A percentile compares a stretch with the other conserved stretches of the same genome.
Conservation (phyloP, 2,797 vertebrate species). For the Halcyon badia region DNA sequence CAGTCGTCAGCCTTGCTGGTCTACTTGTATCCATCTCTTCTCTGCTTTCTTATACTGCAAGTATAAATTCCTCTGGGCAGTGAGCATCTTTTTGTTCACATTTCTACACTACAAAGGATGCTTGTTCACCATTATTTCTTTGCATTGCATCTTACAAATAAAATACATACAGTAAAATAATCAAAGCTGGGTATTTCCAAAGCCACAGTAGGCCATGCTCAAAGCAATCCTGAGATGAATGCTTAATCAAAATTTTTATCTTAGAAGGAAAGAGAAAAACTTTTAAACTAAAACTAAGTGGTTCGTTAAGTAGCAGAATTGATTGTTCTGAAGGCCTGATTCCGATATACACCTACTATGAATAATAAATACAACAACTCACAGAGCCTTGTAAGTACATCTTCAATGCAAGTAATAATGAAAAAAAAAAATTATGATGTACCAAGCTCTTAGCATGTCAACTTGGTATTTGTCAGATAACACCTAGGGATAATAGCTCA, state of each 20-base stretch:
- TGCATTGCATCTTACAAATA: not conserved
- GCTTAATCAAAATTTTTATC: not conserved
- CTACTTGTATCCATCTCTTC: not conserved
- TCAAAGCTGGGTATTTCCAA: not conserved
- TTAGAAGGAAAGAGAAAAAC: not conserved
- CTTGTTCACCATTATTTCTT: not conserved
- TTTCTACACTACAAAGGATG: not conserved
- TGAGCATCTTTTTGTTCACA: not conserved
- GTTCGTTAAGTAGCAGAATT: not conserved
- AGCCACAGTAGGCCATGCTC: not conserved
- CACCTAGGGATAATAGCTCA: not conserved
- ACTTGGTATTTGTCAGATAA: not conserved
- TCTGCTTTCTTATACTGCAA: not conserved
- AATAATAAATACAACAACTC: not conserved
- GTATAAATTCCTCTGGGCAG: not conserved
- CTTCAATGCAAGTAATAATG: not conserved
- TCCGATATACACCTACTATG: rapidly evolving
- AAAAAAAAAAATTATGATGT: not conserved
- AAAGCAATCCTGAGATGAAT: not conserved
- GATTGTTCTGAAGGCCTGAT: not conserved
- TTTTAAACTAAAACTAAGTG: not conserved
- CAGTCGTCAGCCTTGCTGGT: rapidly evolving
- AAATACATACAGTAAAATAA: not conserved
- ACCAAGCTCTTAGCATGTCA: not conserved
- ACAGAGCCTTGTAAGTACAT: not conserved